phyloP scores from a whole-genome alignment of 1,140 invertebrate genomes.

The Drosophila biarmipes region DNA sequence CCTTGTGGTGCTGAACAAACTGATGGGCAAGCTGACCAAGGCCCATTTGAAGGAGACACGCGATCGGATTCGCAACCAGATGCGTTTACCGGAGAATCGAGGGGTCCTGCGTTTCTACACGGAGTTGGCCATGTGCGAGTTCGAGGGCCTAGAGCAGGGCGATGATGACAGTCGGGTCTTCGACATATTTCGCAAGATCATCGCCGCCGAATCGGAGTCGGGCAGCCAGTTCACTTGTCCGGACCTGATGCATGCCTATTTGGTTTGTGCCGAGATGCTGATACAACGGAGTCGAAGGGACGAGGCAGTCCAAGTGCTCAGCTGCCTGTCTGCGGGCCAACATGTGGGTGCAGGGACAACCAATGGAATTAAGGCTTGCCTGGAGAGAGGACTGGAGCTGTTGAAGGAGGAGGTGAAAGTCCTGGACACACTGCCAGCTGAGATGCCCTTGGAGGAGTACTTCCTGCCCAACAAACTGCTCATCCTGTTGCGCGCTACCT shows the following conservation, averaged over 20 bases:
- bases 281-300: conserved; percentile 5
- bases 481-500: conserved; percentile 18
- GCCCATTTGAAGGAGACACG: conserved; percentile 85
- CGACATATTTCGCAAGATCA: conserved; percentile 84
- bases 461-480: conserved; percentile 39
- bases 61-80: conserved; percentile 85
- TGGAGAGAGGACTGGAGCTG: not conserved
- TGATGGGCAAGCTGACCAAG: conserved; percentile 80
- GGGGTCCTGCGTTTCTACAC: conserved; percentile 84
- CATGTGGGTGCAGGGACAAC: not conserved
- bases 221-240: not conserved
- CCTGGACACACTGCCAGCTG: not conserved
- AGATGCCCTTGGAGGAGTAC: conserved; percentile 54
- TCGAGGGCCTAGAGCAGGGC: conserved; percentile 84
- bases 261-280: conserved; percentile 67
- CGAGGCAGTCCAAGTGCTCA: conserved; percentile 39
- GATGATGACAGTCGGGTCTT: conserved; percentile 73
- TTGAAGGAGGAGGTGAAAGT: not conserved
- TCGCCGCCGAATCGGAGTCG: conserved; percentile 26
- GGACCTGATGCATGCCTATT: conserved; percentile 48
- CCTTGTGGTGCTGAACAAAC: conserved; percentile 85
- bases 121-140: conserved; percentile 88
- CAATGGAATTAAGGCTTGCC: too few relatives aligned
- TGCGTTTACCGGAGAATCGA: conserved; percentile 85
- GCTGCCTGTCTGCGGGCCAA: conserved; percentile 3